phyloP scores from a whole-genome alignment of 2,113 vertebrate genomes.

The Guaruba guarouba region DNA sequence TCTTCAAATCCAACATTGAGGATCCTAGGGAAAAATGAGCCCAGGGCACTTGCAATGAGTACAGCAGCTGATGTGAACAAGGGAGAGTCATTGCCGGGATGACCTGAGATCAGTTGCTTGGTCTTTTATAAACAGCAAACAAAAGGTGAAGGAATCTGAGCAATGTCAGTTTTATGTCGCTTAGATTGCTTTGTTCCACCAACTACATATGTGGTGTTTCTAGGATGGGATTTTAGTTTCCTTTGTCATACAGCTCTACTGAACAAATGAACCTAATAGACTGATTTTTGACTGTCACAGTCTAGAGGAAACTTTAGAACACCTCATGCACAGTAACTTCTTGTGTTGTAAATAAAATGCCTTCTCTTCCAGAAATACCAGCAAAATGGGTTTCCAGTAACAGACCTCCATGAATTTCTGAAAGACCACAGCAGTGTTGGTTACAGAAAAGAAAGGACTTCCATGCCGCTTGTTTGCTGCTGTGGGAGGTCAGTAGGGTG shows the following conservation, averaged over 20 bases:
- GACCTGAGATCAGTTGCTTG: background rate
- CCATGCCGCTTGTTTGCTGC: slow-evolving; percentile 73
- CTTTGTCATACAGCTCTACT: background rate
- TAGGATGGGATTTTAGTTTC: background rate
- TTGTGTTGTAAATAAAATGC: background rate
- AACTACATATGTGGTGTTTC: background rate
- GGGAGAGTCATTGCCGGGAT: background rate
- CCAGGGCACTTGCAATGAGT: background rate
- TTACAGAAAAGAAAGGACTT: background rate
- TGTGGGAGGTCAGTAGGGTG: slow-evolving; percentile 77
- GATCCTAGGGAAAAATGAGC: background rate
- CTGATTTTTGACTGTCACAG: background rate
- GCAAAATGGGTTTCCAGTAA: slow-evolving; percentile 85
- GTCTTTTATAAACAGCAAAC: background rate
- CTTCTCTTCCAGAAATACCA: slow-evolving; percentile 85
- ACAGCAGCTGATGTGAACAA: background rate
- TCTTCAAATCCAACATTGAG: background rate
- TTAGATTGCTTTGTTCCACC: background rate
- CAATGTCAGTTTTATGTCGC: background rate
- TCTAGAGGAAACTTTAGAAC: background rate
- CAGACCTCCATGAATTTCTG: slow-evolving; percentile 90
- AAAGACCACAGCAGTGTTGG: slow-evolving; percentile 63
- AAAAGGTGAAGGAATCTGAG: background rate
- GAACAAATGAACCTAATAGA: background rate
- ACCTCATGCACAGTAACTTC: background rate